Conservation (phyloP, 2,888 invertebrate species). For the Lithophane ornitopus region DNA sequence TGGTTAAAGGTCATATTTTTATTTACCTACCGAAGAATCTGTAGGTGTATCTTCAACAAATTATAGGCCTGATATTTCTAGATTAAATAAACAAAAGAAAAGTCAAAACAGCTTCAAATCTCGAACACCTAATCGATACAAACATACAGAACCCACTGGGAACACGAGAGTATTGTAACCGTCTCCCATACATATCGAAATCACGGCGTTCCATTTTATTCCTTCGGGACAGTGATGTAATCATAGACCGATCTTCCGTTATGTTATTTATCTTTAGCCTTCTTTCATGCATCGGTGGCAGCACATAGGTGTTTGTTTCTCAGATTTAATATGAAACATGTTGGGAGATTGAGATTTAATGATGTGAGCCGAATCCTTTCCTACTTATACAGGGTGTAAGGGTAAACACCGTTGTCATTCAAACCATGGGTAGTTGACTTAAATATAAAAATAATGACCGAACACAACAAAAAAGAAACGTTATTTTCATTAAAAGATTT, state of each 20-base stretch:
- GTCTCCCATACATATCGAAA: conserved; percentile 56
- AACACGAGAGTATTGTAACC: conserved; percentile 53
- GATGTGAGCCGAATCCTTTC: neutral
- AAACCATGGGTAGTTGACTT: too few species aligned
- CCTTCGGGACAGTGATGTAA: conserved; percentile 64
- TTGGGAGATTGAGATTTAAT: conserved; percentile 55
- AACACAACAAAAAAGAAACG: too few species aligned
- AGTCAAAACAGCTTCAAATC: conserved; percentile 19
- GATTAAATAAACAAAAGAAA: neutral
- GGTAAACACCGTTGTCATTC: too few species aligned
- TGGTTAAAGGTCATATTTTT: neutral
- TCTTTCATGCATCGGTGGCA: conserved; percentile 40
- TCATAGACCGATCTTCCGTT: conserved; percentile 65
- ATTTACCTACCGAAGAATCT: neutral
- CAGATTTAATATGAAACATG: conserved; percentile 76
- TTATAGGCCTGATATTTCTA: too few species aligned
- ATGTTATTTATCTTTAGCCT: conserved; percentile 58
- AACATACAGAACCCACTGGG: conserved; percentile 44
- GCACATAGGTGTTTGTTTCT: conserved; percentile 63
- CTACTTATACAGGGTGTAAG: too few species aligned
- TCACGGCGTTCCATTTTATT: conserved; percentile 56
- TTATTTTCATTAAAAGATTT: too few species aligned
- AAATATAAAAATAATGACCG: too few species aligned
- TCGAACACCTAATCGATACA: conserved; percentile 49
- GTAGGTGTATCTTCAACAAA: neutral